Evolutionary conservation across 2,113 vertebrate genomes (phyloP), one percentile per base, ranked within the genome.

Genomic region (Heterochromis multidens): DNA sequence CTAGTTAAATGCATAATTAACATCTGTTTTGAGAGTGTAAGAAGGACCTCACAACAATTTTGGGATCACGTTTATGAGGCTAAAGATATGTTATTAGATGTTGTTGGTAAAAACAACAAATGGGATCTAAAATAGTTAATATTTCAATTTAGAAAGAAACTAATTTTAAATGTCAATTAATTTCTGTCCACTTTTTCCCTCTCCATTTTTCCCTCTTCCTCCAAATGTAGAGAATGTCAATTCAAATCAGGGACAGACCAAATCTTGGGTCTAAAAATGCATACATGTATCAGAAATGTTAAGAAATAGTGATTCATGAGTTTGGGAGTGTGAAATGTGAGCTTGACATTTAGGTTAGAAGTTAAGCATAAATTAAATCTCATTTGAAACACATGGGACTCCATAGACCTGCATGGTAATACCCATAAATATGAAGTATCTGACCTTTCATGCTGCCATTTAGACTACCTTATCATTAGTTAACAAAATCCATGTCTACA

Each of bases 401-500:
- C 61, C 56, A 56, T n/a, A 35, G 72, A 59, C 40, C 67, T 72
- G 17, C 67, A 83, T 13, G 46, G 9, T 74, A 80, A 74, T 62
- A 37, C 77, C 49, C 19, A 54, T 80, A 83, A 78, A 81, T 84
- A 46, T 60, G 82, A 67, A 70, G 23, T 10, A 11, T 78, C 33
- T 85, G 87, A 89, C 83, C 83, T 89, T 89, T 85, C 7, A n/a
- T 31, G 63, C 27, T 78, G 82, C 57, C 87, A 79, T 79, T 85
- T 70, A 52, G 25, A 12, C 43, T 52, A 60, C 60, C 37, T 78
- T 33, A 70, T 82, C 79, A 74, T 79, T 88, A 74, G 58, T 58
- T 74, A 70, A 72, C 67, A 46, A 63, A 76, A 80, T 40, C 67
- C 23, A 23, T 31, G 23, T 83, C 70, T 40, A 12, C 63, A 65